Evolutionary conservation across 2,888 invertebrate genomes (phyloP), one percentile per base, ranked within the genome.

Genomic region (Drosophila leonis): DNA sequence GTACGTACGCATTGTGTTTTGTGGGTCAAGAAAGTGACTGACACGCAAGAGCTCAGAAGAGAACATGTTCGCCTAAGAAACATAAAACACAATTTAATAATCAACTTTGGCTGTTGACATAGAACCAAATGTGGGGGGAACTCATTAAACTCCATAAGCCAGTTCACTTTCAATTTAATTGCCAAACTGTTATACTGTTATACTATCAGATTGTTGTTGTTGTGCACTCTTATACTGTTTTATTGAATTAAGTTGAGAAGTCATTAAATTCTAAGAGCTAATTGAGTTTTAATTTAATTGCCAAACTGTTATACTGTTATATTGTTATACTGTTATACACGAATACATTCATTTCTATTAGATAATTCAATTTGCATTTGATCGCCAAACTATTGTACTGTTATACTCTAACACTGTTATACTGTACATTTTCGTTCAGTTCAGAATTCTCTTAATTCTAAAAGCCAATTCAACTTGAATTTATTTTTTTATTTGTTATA

Each of bases 21-120:
- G 48, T 77, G 37, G 78, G 78, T 72, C 78, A 75, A 71, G 64
- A 64, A 52, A 64, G 13, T 33, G 18, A 18, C 42, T 56, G 27
- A 59, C 39, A 48, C n/a, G 35, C 18, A 7, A 18, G 4, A 35
- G 15, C 12, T 24, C 18, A 18, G 9, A 20, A n/a, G 5, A 37
- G 2, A 42, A 27, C 27, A 18, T n/a, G 37, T 48, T 29, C 18
- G 29, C 18, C 18, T 10, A 8, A 29, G 9, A 2, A 35, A 5
- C 33, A 27, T 27, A 7, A 48, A 48, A 48, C 10, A 29, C 37
- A 29, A 48, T 33, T 54, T 27, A 13, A 54, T 29, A 54, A 39
- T 54, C 27, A 37, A 42, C 18, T 20, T 33, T 20, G 2, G 48
- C 27, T 48, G 35, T 31, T 13, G 18, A 10, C n/a, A 20, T n/a